Evolutionary conservation across 2,888 invertebrate species (phyloP).

Genomic region (Peribatodes rhomboidaria): DNA sequence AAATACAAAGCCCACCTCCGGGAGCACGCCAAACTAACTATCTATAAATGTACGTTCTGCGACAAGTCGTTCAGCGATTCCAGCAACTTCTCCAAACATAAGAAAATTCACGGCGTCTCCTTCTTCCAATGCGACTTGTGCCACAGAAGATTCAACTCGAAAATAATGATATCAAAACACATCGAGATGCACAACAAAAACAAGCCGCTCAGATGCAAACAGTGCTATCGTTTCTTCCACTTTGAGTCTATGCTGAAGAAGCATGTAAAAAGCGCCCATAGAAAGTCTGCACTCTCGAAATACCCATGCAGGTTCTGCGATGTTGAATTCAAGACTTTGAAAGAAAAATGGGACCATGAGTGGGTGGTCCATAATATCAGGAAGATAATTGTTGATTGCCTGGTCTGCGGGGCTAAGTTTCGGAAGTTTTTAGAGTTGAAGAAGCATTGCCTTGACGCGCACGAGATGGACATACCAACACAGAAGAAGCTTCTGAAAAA

Average conservation of each 20-base stretch:
- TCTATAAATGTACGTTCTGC: conserved; percentile 81
- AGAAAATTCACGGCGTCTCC: conserved; percentile 76
- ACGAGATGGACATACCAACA: conserved; percentile 65
- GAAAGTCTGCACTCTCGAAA: conserved; percentile 54
- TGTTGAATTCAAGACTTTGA: conserved; percentile 65
- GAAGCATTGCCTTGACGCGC: conserved; percentile 65
- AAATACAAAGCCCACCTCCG: conserved; percentile 80
- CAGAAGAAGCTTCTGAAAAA: conserved; percentile 61
- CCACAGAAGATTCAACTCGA: conserved; percentile 80
- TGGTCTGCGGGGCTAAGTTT: conserved; percentile 72
- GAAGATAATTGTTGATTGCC: conserved; percentile 76
- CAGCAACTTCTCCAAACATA: conserved; percentile 83
- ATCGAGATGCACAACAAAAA: conserved; percentile 78
- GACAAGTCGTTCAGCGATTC: conserved; percentile 83
- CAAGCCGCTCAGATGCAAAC: conserved; percentile 65
- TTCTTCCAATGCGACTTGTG: conserved; percentile 80
- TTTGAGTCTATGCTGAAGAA: conserved; percentile 80
- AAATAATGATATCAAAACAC: conserved; percentile 78
- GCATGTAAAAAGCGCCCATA: conserved; percentile 72
- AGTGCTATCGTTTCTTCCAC: conserved; percentile 71
- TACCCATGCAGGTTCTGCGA: conserved; percentile 73
- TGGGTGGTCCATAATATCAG: conserved; percentile 78
- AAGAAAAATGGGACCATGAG: conserved; percentile 83
- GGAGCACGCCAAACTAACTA: conserved; percentile 79
- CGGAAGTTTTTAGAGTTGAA: conserved; percentile 78